Evolutionary conservation across 1,140 invertebrate genomes (phyloP), one percentile per base, ranked within the genome.

Genomic region (Maniola jurtina): DNA sequence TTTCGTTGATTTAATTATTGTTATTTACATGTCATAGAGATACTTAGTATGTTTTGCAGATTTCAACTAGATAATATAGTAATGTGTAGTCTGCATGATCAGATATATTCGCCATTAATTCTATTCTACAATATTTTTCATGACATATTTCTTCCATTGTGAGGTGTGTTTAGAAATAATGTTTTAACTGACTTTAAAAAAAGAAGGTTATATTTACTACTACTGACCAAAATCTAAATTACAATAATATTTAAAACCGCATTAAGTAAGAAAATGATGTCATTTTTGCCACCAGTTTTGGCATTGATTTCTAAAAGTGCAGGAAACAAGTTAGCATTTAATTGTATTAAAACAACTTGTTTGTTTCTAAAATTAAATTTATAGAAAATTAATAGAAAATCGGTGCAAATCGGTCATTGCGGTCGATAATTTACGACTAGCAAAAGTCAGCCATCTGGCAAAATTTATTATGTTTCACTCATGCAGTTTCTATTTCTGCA

Each of bases 1-100:
- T 45, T 45, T 45, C 11, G 13, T n/a, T 45, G 42, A 11, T 40
- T 40, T 40, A 40, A 40, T 40, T 40, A 2, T 25, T 25, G 4
- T 45, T 45, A 11, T 16, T 50, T 16, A 50, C 33, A 55, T 55
- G 33, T 55, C 52, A 55, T 55, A 55, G 52, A 11, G 16, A 15
- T 50, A 42, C 13, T 42, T 42, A 8, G 40, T 42, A 48, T 48
- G 47, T 11, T 48, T 48, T 14, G 10, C 14, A n/a, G 14, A 25
- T 25, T 25, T 25, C 25, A 25, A 25, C 25, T 25, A 25, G 25
- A 25, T n/a, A 25, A 25, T 40, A 40, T 40, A 40, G 10, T 40
- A 9, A 40, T 9, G 38, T 40, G 38, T 40, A 40, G 38, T 40
- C 1, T 50, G 48, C 6, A 50, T 16, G 15, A 50, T 50, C 6